Evolutionary conservation across 1,140 invertebrate species (phyloP).

Genomic region (Ooceraea biroi): DNA sequence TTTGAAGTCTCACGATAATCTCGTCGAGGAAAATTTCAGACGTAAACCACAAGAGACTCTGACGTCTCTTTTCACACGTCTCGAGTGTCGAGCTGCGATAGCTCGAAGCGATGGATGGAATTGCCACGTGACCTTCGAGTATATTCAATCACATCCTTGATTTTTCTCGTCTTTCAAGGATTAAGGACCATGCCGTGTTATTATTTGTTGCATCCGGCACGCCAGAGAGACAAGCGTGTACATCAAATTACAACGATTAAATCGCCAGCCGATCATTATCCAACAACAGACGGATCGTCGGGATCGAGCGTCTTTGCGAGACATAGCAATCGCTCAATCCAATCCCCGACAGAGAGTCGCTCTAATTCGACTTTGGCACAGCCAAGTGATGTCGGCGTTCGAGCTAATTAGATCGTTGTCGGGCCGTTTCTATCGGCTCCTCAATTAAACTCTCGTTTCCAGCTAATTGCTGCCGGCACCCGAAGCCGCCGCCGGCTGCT

Average conservation of each 20-base stretch:
- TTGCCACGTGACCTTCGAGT: background rate
- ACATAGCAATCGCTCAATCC: conserved; percentile 59
- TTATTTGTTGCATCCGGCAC: background rate
- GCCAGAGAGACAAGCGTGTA: background rate
- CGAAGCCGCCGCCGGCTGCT: background rate
- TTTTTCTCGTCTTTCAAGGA: background rate
- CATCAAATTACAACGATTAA: conserved; percentile 43
- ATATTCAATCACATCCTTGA: background rate
- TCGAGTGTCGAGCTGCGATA: background rate
- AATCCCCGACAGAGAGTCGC: conserved; percentile 37
- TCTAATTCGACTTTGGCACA: conserved; percentile 38
- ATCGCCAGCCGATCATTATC: conserved; percentile 56
- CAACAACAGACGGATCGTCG: background rate
- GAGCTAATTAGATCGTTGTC: conserved; percentile 67
- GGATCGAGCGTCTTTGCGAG: conserved; percentile 18
- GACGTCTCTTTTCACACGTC: background rate
- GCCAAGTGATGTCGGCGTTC: conserved; percentile 9
- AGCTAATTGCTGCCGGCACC: conserved; percentile 61
- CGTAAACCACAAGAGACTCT: background rate
- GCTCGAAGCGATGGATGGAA: background rate
- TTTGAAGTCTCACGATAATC: background rate
- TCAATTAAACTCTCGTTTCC: conserved; percentile 71
- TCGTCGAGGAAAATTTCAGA: background rate
- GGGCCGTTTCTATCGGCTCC: conserved; percentile 45
- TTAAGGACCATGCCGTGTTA: background rate